phyloP scores from a whole-genome alignment of 2,888 invertebrate genomes.

The Stenodera caucasica region DNA sequence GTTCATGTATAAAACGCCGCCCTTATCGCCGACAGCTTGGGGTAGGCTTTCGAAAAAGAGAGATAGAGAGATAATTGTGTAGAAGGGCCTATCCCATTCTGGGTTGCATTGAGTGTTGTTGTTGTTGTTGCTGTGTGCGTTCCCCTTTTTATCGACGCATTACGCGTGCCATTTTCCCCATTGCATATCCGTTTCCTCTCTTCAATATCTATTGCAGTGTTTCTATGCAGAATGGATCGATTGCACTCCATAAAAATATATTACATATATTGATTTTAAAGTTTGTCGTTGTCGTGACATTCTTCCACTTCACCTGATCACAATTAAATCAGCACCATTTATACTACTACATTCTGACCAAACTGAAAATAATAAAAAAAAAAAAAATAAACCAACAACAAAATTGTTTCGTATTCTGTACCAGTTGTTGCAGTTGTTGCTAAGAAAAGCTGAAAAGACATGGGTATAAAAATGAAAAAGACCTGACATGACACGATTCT shows the following conservation, averaged over 20 bases:
- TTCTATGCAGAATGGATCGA: slow-evolving; percentile 10
- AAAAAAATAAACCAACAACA: too few species aligned
- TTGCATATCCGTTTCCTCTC: slow-evolving; percentile 19
- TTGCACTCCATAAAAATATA: background rate
- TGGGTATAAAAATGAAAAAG: slow-evolving; percentile 15
- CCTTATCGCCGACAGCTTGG: slow-evolving; percentile 8
- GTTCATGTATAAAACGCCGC: too few species aligned
- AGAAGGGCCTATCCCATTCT: slow-evolving; percentile 27
- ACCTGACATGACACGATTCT: slow-evolving; percentile 27
- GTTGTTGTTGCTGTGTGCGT: slow-evolving; percentile 8
- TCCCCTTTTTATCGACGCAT: slow-evolving; percentile 23
- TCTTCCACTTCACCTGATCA: slow-evolving; percentile 5
- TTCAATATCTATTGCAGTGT: slow-evolving; percentile 3
- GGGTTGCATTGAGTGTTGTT: slow-evolving; percentile 17
- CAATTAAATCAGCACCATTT: slow-evolving; percentile 6
- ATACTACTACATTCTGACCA: background rate
- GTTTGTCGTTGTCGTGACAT: background rate
- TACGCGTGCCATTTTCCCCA: slow-evolving; percentile 23
- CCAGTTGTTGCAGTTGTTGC: background rate
- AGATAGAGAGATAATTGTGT: too few species aligned
- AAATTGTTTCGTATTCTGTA: slow-evolving; percentile 6
- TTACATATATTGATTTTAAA: background rate
- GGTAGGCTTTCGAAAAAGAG: too few species aligned
- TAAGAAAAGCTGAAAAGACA: background rate
- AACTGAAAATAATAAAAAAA: background rate